Percentiles rank a stretch among this genome's conserved stretches.
Conservation (phyloP, 2,888 invertebrate species). For the Helicoverpa assulta region DNA sequence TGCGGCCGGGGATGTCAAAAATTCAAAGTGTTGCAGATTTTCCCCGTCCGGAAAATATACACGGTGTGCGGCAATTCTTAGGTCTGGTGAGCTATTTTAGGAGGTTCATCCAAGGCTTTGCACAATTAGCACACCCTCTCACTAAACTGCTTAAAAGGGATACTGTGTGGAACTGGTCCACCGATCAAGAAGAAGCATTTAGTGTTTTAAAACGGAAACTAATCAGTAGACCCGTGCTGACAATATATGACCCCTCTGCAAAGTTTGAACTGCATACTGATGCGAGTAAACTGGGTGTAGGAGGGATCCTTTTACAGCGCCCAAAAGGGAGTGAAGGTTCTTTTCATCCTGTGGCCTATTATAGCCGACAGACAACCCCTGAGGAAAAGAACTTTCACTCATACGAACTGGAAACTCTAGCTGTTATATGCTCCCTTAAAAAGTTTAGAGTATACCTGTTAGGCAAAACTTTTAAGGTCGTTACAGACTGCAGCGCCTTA, state of each 20-base stretch:
- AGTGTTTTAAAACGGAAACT: neutral
- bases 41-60: slow-evolving; percentile 19
- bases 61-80: slow-evolving; percentile 18
- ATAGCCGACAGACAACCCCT: too few species aligned
- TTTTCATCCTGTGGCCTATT: too few species aligned
- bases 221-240: neutral
- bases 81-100: slow-evolving; percentile 25
- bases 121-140: slow-evolving; percentile 13
- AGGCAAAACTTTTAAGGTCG: too few species aligned
- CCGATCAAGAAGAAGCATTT: slow-evolving; percentile 1
- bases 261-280: neutral
- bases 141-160: slow-evolving; percentile 19
- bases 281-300: neutral
- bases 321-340: neutral
- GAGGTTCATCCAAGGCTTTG: slow-evolving; percentile 22
- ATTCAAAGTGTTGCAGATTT: slow-evolving; percentile 13
- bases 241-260: neutral
- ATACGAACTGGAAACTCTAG: too few species aligned
- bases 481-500: too few species aligned
- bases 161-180: neutral
- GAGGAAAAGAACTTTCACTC: too few species aligned
- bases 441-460: too few species aligned
- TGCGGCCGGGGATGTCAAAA: slow-evolving; percentile 16
- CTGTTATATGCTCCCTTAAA: too few species aligned
- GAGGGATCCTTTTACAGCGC: neutral